Conservation (phyloP, 2,888 invertebrate genomes). For the Hirtodrosophila histrioides region DNA sequence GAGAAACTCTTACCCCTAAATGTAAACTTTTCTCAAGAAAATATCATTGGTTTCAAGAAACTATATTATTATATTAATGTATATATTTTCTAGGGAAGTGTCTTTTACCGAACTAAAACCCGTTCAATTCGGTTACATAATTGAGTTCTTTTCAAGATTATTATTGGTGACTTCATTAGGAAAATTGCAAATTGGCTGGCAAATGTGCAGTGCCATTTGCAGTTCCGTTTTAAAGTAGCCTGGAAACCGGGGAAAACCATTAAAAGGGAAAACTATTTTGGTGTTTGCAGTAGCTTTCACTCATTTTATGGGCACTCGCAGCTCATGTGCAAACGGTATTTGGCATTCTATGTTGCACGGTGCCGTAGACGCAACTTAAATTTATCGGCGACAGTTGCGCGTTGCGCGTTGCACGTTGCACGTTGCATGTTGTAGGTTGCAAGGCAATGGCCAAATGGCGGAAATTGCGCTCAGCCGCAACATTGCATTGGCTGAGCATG, state of each 20-base stretch:
- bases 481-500: conserved; percentile 15
- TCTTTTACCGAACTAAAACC: too few relatives aligned
- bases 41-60: too few relatives aligned
- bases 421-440: conserved; percentile 25
- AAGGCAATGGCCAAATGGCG: conserved; percentile 45
- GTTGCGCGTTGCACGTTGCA: conserved; percentile 43
- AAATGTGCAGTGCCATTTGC: conserved; percentile 58
- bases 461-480: conserved; percentile 73
- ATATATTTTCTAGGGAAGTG: too few relatives aligned
- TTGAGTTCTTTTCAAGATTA: conserved; percentile 16
- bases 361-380: conserved; percentile 52
- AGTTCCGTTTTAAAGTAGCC: conserved; percentile 66
- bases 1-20: too few relatives aligned
- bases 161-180: conserved; percentile 49
- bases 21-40: too few relatives aligned
- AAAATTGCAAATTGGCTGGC: conserved; percentile 47
- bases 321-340: conserved; percentile 3
- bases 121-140: conserved; percentile 11
- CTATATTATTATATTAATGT: too few relatives aligned
- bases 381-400: conserved; percentile 79
- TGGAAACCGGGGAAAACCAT: conserved; percentile 31
- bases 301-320: conserved; percentile 55
- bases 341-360: conserved; percentile 11
- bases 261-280: conserved; percentile 60
- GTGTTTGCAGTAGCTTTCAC: conserved; percentile 27